phyloP scores from a whole-genome alignment of 2,113 vertebrate species.

The Shinisaurus crocodilurus region DNA sequence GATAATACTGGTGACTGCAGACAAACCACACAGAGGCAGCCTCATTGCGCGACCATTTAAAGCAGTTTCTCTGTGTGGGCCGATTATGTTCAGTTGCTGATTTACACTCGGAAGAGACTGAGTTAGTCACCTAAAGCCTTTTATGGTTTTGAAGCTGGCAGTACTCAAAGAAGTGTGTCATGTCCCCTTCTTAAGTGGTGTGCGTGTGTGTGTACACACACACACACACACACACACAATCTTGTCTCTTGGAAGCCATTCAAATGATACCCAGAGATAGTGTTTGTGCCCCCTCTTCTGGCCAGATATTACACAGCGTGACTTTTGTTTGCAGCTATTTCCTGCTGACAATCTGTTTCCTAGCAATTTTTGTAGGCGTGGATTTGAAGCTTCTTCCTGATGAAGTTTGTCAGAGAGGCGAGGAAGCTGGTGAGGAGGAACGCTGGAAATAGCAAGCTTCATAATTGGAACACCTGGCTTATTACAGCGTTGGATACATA shows the following conservation, averaged over 20 bases:
- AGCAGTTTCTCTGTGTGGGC: background rate
- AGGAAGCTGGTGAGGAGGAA: background rate
- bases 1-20: background rate
- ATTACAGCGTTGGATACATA: background rate
- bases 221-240: background rate
- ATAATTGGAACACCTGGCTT: background rate
- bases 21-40: background rate
- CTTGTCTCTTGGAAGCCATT: background rate
- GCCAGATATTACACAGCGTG: background rate
- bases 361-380: background rate
- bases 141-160: background rate
- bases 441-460: background rate
- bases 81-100: background rate
- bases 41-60: background rate
- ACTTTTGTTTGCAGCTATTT: background rate
- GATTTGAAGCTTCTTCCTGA: background rate
- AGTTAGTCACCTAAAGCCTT: background rate
- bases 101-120: background rate
- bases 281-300: constrained; percentile 17
- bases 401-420: background rate
- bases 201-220: background rate
- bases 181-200: too few relatives aligned
- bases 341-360: background rate
- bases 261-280: background rate
- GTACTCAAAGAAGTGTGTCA: background rate